phyloP scores from a whole-genome alignment of 2,113 vertebrate species.

The Silurus meridionalis region DNA sequence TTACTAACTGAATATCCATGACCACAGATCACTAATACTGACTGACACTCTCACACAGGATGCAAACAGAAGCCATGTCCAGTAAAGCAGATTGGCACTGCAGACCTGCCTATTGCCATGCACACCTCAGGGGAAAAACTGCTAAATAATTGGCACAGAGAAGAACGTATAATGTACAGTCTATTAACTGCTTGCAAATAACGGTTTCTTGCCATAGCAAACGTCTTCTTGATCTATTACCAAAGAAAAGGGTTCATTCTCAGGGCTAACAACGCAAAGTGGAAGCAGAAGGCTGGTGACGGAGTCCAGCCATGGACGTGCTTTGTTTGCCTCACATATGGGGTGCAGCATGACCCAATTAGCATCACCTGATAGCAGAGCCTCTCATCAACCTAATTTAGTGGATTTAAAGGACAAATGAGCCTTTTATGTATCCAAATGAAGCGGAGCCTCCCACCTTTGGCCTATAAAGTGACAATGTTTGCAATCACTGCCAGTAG shows the following conservation, averaged over 20 bases:
- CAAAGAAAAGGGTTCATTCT: constrained; percentile 62
- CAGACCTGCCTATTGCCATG: too few species aligned
- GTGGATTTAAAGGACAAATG: constrained; percentile 77
- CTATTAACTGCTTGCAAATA: background rate
- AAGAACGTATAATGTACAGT: background rate
- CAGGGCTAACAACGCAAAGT: constrained; percentile 70
- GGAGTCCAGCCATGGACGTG: constrained; percentile 61
- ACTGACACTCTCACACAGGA: background rate
- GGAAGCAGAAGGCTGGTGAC: constrained; percentile 54
- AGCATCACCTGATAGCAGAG: constrained; percentile 78
- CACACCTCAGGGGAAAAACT: too few species aligned
- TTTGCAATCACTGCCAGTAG: constrained; percentile 59
- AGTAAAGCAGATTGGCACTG: too few species aligned
- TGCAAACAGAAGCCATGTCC: background rate
- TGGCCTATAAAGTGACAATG: constrained; percentile 70
- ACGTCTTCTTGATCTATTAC: background rate
- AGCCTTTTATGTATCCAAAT: constrained; percentile 75
- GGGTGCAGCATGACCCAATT: constrained; percentile 77
- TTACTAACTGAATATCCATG: constrained; percentile 27
- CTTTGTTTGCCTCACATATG: constrained; percentile 77
- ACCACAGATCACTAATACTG: background rate
- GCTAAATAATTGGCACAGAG: background rate
- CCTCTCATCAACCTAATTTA: constrained; percentile 81
- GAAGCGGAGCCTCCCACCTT: constrained; percentile 78
- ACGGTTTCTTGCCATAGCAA: background rate